phyloP scores from a whole-genome alignment of 2,797 vertebrate genomes.

The Taeniopygia guttata region DNA sequence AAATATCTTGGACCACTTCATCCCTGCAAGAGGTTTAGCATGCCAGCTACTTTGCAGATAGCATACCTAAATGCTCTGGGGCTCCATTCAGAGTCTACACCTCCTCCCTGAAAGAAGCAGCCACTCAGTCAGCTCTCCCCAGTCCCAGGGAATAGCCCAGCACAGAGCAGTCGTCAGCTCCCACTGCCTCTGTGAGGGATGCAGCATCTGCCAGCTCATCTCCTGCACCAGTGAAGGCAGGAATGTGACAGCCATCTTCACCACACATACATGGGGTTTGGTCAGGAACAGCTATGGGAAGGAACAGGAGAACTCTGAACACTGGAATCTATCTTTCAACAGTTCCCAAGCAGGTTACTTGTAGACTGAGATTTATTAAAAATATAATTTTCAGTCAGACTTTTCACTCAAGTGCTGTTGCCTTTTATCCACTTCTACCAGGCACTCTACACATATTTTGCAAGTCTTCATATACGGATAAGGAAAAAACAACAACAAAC shows the following conservation, averaged over 20 bases:
- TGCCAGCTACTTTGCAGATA: not conserved
- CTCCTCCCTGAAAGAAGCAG: not conserved
- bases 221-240: not conserved
- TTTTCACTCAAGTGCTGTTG: not conserved
- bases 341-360: not conserved
- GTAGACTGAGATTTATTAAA: not conserved
- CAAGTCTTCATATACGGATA: not conserved
- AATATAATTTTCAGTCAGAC: not conserved
- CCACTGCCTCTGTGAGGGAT: not conserved
- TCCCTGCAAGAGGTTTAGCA: not conserved
- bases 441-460: not conserved
- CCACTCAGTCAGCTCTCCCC: not conserved
- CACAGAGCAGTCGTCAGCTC: not conserved
- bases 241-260: not conserved
- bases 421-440: conserved; percentile 25
- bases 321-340: not conserved
- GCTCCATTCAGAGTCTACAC: not conserved
- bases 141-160: not conserved
- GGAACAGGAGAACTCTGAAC: not conserved
- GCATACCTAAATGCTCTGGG: not conserved
- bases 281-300: not conserved
- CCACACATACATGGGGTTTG: fast-evolving
- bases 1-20: not conserved
- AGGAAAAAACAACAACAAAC: not conserved
- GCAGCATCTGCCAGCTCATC: not conserved